Base-by-base conservation (phyloP, 2,113 vertebrate species). In the Mormyrus lacerda region DNA sequence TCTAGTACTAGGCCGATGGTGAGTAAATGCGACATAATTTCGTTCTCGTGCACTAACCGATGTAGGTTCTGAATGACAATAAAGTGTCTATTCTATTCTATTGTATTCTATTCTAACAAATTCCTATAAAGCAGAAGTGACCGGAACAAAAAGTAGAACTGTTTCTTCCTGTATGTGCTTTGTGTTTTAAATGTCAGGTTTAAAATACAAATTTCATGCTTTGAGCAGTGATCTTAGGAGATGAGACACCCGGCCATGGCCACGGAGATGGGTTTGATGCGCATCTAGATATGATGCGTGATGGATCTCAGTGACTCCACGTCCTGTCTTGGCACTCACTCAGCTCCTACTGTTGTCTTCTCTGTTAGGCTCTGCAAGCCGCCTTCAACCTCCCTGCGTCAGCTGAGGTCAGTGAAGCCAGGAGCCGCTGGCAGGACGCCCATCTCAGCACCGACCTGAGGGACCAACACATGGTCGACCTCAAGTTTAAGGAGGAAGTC, bases 401-500 rank as follows among this genome's bases (percentile, higher is more conserved):
- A 0, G 93, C 96, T 0, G 93, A 93, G 0, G 91, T 91, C 88
- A 95, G 95, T 1, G 97, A 98, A 89, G 93, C 96, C 39, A 95
- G 89, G 91, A 95, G 94, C 61, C 97, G 96, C 88, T 99, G 98
- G 98, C 97, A 99, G 92, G 97, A 99, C 88, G 98, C 98, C 88
- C 98, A 99, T 94, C 96, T 99, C 91, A 95, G 94, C 93, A 96
- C 96, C 73, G 98, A 99, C 95, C 98, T 98, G 95, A 97, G 96
- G 90, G 97, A 99, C 93, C 98, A 97, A 93, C 97, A 96, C 93
- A 95, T 97, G 96, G 97, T 99, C 27, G 98, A 99, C 93, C 92
- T 99, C 93, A 99, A 98, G 94, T 99, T 98, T 94, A 99, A 99
- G 92, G 98, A 99, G 92, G 96, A 97, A 94, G 98, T 97, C 89